Conservation (phyloP, 2,888 invertebrate species). For the Nycteola revayana region DNA sequence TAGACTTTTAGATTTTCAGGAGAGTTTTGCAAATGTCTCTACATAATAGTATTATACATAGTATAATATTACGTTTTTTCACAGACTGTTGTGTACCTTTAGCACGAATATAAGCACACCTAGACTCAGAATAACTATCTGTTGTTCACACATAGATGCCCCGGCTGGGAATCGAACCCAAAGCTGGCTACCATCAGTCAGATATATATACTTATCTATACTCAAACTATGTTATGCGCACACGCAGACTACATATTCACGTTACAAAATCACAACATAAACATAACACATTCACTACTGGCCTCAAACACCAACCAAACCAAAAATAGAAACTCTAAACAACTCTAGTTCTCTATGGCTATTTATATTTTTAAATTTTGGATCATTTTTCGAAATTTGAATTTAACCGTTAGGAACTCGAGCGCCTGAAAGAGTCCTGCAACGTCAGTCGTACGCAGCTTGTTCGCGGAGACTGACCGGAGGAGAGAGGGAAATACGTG, state of each 20-base stretch:
- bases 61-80: no score
- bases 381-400: conserved; percentile 15
- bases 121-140: no score
- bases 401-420: conserved; percentile 47
- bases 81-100: no score
- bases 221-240: no score
- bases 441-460: conserved; percentile 57
- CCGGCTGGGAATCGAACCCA: no score
- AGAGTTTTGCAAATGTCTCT: no score
- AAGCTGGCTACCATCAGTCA: no score
- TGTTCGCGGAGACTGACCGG: conserved; percentile 59
- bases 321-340: conserved; percentile 14
- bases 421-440: conserved; percentile 65
- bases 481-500: conserved; percentile 54
- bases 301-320: conserved; percentile 13
- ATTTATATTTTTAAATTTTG: conserved; percentile 2
- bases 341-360: conserved; percentile 1
- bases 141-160: no score
- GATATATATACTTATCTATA: no score
- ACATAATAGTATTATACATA: no score
- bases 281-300: conserved; percentile 18
- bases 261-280: conserved; percentile 12
- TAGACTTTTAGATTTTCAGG: no score
- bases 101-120: no score
- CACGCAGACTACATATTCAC: not conserved